Percentiles rank a stretch among this genome's conserved stretches.
Conservation (phyloP, 1,140 invertebrate species). For the Neodiprion pinetum region DNA sequence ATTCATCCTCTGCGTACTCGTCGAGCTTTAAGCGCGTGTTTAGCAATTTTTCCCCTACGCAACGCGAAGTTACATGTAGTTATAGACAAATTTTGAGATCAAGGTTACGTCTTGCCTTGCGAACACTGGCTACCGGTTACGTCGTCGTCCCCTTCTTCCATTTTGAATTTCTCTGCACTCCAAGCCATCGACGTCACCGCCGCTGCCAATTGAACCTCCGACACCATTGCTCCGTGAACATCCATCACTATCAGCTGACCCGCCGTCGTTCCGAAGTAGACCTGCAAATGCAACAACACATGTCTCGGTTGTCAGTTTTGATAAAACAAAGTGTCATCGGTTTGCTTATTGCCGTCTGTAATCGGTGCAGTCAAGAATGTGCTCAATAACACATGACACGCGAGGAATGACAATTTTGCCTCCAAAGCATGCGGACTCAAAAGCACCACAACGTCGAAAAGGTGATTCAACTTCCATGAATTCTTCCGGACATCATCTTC, state of each 20-base stretch:
- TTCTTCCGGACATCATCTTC: no score
- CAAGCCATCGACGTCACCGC: constrained; percentile 91
- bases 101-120: constrained; percentile 34
- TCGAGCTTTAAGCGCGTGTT: no score
- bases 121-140: constrained; percentile 54
- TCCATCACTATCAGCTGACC: constrained; percentile 96
- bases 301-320: constrained; percentile 3
- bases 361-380: no score
- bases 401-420: neutral
- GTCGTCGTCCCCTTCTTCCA: constrained; percentile 90
- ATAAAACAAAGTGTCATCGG: neutral
- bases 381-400: no score
- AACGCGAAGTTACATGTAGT: no score
- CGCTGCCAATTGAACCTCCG: constrained; percentile 86
- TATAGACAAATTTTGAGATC: neutral
- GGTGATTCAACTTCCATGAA: no score
- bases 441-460: no score
- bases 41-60: no score
- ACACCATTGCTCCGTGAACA: constrained; percentile 93
- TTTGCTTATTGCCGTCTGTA: no score
- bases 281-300: constrained; percentile 60
- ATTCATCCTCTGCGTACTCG: no score
- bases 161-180: constrained; percentile 98
- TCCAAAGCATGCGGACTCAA: neutral
- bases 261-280: constrained; percentile 93